phyloP scores from a whole-genome alignment of 1,140 invertebrate genomes.

The Drosophila sturtevanti region DNA sequence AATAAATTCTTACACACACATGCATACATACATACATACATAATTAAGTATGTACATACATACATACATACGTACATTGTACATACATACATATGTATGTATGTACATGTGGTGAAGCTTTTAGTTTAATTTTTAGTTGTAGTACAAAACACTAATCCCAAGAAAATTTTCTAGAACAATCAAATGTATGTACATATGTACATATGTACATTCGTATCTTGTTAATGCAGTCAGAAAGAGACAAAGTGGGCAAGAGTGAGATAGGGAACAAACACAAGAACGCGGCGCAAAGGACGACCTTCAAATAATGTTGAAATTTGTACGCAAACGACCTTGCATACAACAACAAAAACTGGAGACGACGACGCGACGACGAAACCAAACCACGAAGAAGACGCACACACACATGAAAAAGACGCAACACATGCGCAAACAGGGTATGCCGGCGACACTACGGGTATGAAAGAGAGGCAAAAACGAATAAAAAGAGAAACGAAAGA shows the following conservation, averaged over 20 bases:
- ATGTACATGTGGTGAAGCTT: too few species aligned
- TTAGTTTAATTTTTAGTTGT: neutral
- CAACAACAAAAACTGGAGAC: constrained; percentile 70
- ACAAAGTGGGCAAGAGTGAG: constrained; percentile 26
- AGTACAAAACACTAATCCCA: constrained; percentile 1
- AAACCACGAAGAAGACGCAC: constrained; percentile 51
- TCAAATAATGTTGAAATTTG: constrained; percentile 83
- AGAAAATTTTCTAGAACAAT: neutral
- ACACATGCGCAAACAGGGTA: constrained; percentile 59
- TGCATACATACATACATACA: neutral
- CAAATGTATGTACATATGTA: neutral
- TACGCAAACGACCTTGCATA: constrained; percentile 83
- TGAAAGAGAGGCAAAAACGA: constrained; percentile 14
- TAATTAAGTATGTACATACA: neutral
- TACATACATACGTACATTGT: too few species aligned
- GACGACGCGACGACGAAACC: constrained; percentile 26
- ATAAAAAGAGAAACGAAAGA: constrained; percentile 3
- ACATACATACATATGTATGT: too few species aligned
- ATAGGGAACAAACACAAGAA: constrained; percentile 12
- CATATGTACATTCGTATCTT: neutral
- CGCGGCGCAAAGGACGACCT: constrained; percentile 80
- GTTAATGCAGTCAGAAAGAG: constrained; percentile 13
- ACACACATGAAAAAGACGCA: constrained; percentile 43
- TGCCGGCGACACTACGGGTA: constrained; percentile 23
- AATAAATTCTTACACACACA: neutral